Evolutionary conservation across 2,797 vertebrate species (phyloP).

Genomic region (Bovichtus variegatus): DNA sequence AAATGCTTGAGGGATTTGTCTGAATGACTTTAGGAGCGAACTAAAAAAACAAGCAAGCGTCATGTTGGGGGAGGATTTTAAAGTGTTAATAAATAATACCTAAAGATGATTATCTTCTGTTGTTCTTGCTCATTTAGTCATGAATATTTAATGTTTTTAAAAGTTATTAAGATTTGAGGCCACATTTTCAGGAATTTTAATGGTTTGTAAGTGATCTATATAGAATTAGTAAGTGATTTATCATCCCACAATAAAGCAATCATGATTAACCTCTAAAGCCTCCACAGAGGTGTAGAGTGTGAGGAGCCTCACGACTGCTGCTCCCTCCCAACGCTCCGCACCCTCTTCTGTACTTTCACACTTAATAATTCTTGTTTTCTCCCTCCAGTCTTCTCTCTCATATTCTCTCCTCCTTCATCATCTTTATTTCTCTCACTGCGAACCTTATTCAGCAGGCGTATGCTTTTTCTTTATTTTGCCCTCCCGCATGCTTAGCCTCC

Average conservation of each 20-base stretch:
- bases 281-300: background rate
- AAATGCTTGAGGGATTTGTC: background rate
- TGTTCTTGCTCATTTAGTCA: background rate
- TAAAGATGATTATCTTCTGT: background rate
- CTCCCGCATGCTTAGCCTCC: conserved; percentile 9
- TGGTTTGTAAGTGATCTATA: background rate
- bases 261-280: background rate
- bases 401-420: conserved; percentile 35
- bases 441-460: conserved; percentile 18
- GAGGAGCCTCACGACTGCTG: conserved; percentile 1
- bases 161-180: background rate
- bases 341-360: conserved; percentile 10
- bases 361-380: conserved; percentile 6
- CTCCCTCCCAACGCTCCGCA: background rate
- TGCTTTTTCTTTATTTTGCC: conserved; percentile 35
- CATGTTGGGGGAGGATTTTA: background rate
- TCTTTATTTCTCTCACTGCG: conserved; percentile 49
- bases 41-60: background rate
- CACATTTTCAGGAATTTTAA: background rate
- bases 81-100: background rate
- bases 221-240: background rate
- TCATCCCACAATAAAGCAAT: conserved; percentile 12
- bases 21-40: background rate
- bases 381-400: background rate
- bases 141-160: background rate